Base-by-base conservation (phyloP, 2,888 invertebrate species). In the Listrodromus nycthemerus region DNA sequence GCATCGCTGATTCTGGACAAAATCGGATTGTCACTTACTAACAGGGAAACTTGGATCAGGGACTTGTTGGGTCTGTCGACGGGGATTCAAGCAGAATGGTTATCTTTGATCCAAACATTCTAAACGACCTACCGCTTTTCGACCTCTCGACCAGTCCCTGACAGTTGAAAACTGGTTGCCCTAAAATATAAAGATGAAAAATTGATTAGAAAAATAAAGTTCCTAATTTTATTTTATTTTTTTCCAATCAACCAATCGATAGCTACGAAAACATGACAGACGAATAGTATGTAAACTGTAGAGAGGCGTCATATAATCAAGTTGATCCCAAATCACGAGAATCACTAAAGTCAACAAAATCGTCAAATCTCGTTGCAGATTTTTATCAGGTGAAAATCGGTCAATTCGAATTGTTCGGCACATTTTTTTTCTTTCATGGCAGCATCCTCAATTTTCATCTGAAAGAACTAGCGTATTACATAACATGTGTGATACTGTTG, bases 91-190 rank as follows among this genome's bases (percentile, higher is more conserved):
- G 41, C 16, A 41, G 41, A 30, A 50, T n/a, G 33, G 63, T 21
- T 79, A 19, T 74, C 52, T 73, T 73, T 19, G 10, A 61, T 67
- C 5, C 33, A 16, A 21, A 7, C 21, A 50, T 48, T 41, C 16
- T 30, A 73, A 63, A 83, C 33, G 86, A 95, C 96, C 94, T 94
- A 97, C 97, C 94, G 96, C 94, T 95, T 97, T 97, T 91, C 95
- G 96, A 93, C 96, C 96, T 93, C 94, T 96, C 87, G 96, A 95
- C 97, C 97, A 97, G 94, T 96, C 96, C 93, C 95, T 96, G 63
- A 92, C 88, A 88, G 97, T 96, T 85, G 97, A 97, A 94, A 96
- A 96, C 93, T 96, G 96, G 94, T 95, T 96, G 90, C 96, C 95
- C 97, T 97, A 95, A 90, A 95, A 93, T 81, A 86, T 88, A 75